Base-by-base conservation (phyloP, 1,140 invertebrate genomes). In the Meloidogyne exigua region DNA sequence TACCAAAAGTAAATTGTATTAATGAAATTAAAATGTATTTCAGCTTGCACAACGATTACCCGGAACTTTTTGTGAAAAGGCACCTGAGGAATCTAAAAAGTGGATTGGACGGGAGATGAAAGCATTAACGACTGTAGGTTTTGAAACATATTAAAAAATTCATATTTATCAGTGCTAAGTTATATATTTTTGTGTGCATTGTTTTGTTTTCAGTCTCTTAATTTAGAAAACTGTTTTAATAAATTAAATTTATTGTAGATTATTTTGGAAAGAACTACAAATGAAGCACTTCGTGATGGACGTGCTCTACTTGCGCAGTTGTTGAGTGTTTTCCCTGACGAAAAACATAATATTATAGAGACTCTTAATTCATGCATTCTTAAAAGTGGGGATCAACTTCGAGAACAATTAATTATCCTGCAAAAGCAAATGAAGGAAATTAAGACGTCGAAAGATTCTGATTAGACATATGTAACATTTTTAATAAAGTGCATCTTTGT, bases 261-360 rank as follows among this genome's bases (percentile, higher is more conserved):
- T 62, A 21, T 79, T 18, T 26, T 78, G 63, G 65, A 69, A n/a
- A 63, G 23, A 23, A 42, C 36, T 10, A 23, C 62, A 11, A 57
- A 76, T 13, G 80, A 81, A 62, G 82, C 68, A 12, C 75, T 79
- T 11, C 72, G 69, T 7, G 77, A 79, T 23, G 83, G 82, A 18
- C 81, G 80, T 10, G 26, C 49, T 11, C 42, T 81, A 42, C 21
- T 81, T 26, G 76, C 71, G 13, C 65, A 81, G 57, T 65, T 81
- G 26, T 44, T 81, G 1, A 70, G 72, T 18, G 76, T 68, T 18
- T 72, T 81, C 11, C 80, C 80, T 15, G 21, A 42, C 12, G 65
- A 80, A 21, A 78, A 82, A n/a, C 15, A 13, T 26, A 28, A 62
- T 23, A 70, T 83, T 25, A 82, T 81, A n/a, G 69, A 7, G 0